Conservation (phyloP, 1,140 invertebrate genomes). For the Acyrthosiphon pisum region DNA sequence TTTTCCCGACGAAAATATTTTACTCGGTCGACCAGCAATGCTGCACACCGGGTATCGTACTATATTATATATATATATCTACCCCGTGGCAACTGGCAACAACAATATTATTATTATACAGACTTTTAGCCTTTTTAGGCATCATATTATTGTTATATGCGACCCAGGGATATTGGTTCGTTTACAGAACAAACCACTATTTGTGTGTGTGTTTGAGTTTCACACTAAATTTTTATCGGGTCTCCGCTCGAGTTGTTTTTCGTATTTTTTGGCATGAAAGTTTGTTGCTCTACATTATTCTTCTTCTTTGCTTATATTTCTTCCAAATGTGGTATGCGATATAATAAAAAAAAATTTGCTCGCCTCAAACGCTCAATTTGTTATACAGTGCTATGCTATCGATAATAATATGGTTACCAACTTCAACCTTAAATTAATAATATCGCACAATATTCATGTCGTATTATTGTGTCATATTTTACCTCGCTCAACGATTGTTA, state of each 20-base stretch:
- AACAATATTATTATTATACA: background rate
- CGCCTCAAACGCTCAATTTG: background rate
- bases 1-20: background rate
- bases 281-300: background rate
- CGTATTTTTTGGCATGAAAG: background rate
- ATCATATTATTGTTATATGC: background rate
- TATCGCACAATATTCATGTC: background rate
- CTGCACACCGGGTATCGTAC: no score
- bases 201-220: background rate
- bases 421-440: background rate
- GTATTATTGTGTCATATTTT: constrained; percentile 1
- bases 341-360: background rate
- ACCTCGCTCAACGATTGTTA: background rate
- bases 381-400: background rate
- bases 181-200: background rate
- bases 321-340: no score
- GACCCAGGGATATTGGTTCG: background rate
- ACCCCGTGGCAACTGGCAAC: background rate
- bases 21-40: background rate
- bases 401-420: background rate
- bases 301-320: background rate
- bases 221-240: background rate
- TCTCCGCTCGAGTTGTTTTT: background rate
- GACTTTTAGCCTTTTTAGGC: background rate
- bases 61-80: no score